Evolutionary conservation across 2,888 invertebrate species (phyloP), one percentile per base, ranked within the genome.

Genomic region (Entomobrya proxima): DNA sequence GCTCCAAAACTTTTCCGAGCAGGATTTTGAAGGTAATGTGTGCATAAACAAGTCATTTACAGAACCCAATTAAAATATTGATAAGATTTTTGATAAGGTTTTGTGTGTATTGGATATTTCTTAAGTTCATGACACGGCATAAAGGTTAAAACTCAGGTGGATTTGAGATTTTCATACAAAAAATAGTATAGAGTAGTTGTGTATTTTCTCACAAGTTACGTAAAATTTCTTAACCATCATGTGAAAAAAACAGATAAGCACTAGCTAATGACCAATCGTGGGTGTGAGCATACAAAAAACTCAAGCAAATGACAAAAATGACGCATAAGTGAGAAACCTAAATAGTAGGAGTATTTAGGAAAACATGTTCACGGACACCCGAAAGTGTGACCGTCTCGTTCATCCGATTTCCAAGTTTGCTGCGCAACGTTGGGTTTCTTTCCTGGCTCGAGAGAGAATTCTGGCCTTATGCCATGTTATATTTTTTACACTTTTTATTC

Each of bases 21-120:
- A 95, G 91, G 97, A 97, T 92, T 97, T 96, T 92, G 96, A 97
- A 95, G 97, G 97, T 96, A 93, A 91, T 15, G 24, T 27, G 24
- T 11, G 55, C 27, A 27, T 55, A 27, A 18, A 18, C 21, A 18
- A n/a, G n/a, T 13, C n/a, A 44, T 15, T 44, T 44, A n/a, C 44
- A 15, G n/a, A 4, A 44, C 7, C n/a, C 44, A 44, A 44, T 44
- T 44, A 44, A 44, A n/a, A n/a, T n/a, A n/a, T n/a, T n/a, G n/a
- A n/a, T n/a, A n/a, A n/a, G n/a, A n/a, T n/a, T n/a, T n/a, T n/a
- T n/a, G n/a, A n/a, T 0, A 3, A 64, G 21, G 9, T 37, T 37
- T 37, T 37, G 37, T 64, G n/a, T n/a, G n/a, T n/a, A n/a, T 64
- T 13, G 5, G 24, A 7, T 24, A 55, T 24, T 30, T 58, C 30